A percentile compares a stretch with the other conserved stretches of the same genome.
phyloP scores from a whole-genome alignment of 2,888 invertebrate species.

The Zaprionus lineosus region DNA sequence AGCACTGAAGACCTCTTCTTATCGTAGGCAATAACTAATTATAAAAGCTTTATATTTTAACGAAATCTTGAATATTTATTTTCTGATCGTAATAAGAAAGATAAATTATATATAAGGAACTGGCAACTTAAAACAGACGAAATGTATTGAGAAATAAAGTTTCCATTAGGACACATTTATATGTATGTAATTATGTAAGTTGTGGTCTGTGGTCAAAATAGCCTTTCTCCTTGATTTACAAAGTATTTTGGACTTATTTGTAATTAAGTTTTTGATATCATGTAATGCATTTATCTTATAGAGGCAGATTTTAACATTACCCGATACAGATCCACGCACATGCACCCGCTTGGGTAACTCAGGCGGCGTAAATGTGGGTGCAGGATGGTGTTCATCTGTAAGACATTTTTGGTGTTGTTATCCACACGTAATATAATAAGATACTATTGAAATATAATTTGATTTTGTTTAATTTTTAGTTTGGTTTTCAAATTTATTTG shows the following conservation, averaged over 20 bases:
- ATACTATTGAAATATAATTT: no score
- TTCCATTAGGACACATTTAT: no score
- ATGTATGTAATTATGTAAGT: slow-evolving; percentile 7
- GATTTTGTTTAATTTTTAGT: slow-evolving; percentile 19
- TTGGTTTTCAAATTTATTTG: slow-evolving; percentile 38
- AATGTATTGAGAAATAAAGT: no score
- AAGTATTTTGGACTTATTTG: slow-evolving; percentile 10
- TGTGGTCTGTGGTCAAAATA: slow-evolving; percentile 56
- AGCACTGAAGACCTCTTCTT: no score
- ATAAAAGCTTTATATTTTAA: no score
- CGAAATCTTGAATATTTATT: no score
- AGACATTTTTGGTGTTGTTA: slow-evolving; percentile 84
- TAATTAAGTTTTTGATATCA: no score
- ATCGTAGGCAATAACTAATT: no score
- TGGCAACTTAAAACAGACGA: no score
- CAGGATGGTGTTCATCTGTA: slow-evolving; percentile 98
- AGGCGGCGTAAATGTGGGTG: slow-evolving; percentile 99
- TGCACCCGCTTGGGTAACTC: slow-evolving; percentile 99
- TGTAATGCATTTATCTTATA: slow-evolving; percentile 32
- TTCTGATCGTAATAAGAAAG: no score
- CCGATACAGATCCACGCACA: slow-evolving; percentile 92
- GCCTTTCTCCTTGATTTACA: slow-evolving; percentile 52
- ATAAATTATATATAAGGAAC: no score
- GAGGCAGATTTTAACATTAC: slow-evolving; percentile 61
- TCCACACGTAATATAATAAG: no score